These are phyloP conservation scores for Distichodus sexfasciatus DNA, from an alignment of 2,797 vertebrate species.

Conservation along the genomic window DNA sequence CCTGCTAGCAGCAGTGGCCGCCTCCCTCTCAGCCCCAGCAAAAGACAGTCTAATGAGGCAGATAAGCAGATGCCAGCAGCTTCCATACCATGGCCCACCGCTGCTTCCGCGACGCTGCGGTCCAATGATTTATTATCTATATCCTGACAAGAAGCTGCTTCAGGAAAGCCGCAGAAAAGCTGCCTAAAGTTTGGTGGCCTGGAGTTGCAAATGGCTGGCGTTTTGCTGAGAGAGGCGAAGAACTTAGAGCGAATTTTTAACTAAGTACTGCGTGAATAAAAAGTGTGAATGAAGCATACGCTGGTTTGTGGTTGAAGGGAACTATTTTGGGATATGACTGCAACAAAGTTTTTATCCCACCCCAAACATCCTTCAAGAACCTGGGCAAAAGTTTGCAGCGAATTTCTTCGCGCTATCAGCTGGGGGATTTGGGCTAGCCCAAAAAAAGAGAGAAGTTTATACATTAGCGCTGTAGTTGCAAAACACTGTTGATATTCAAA, in stretches of 20 bases:
- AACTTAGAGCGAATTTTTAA: neutral
- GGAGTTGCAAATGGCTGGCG: neutral
- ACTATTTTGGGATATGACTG: neutral
- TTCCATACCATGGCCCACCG: constrained; percentile 39
- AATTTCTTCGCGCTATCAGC: constrained; percentile 79
- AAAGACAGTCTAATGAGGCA: constrained; percentile 57
- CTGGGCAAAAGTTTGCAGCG: constrained; percentile 77
- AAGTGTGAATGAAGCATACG: neutral
- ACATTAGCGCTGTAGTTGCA: constrained; percentile 99
- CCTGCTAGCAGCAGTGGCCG: constrained; percentile 55
- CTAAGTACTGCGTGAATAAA: neutral
- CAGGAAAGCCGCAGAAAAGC: constrained; percentile 15
- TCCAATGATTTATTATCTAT: constrained; percentile 49
- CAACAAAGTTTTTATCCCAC: neutral
- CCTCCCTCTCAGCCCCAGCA: constrained; percentile 49
- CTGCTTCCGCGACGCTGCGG: constrained; percentile 41
- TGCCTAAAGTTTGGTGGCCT: constrained; percentile 24
- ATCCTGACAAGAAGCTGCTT: constrained; percentile 30
- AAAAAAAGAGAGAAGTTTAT: constrained; percentile 99
- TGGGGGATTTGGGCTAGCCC: constrained; percentile 85
- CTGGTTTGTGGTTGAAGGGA: neutral
- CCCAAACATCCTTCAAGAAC: neutral
- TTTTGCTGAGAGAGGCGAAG: neutral
- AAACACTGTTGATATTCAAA: constrained; percentile 99
- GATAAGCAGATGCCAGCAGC: constrained; percentile 52